These are phyloP conservation scores for Meghimatium bilineatum DNA, from an alignment of 2,888 invertebrate genomes.

Conservation along the genomic window DNA sequence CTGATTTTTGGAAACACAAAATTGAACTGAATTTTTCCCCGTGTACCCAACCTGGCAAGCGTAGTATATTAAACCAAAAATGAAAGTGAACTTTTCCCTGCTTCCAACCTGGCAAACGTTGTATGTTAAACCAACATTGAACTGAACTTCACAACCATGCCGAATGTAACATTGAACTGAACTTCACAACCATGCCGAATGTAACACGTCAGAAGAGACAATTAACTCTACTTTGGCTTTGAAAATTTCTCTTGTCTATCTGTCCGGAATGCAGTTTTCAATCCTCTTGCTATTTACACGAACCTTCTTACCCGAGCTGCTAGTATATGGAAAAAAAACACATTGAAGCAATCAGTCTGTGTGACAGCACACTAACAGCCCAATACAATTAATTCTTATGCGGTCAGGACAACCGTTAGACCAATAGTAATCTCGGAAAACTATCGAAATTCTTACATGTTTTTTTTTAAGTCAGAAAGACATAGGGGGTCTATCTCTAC, in stretches of 20 bases:
- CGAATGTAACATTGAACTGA: background rate
- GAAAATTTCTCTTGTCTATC: background rate
- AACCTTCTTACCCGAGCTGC: background rate
- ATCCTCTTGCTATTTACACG: constrained; percentile 38
- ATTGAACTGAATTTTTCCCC: too few species aligned
- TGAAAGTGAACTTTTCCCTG: too few species aligned
- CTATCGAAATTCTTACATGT: too few species aligned
- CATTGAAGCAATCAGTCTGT: background rate
- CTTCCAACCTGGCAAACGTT: too few species aligned
- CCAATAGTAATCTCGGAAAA: too few species aligned
- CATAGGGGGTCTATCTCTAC: too few species aligned
- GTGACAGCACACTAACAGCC: constrained; percentile 15
- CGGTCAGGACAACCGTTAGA: constrained; percentile 37
- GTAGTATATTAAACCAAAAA: too few species aligned
- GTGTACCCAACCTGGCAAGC: too few species aligned
- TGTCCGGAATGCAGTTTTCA: background rate
- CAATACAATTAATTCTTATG: constrained; percentile 26
- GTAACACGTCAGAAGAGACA: background rate
- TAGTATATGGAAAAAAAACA: background rate
- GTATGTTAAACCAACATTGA: background rate
- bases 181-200: background rate
- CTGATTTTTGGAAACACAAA: too few species aligned
- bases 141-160: background rate
- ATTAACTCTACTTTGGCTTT: background rate
- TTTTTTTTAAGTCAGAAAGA: too few species aligned